Evolutionary conservation across 2,113 vertebrate species (phyloP).

Genomic region (Phasianus colchicus): DNA sequence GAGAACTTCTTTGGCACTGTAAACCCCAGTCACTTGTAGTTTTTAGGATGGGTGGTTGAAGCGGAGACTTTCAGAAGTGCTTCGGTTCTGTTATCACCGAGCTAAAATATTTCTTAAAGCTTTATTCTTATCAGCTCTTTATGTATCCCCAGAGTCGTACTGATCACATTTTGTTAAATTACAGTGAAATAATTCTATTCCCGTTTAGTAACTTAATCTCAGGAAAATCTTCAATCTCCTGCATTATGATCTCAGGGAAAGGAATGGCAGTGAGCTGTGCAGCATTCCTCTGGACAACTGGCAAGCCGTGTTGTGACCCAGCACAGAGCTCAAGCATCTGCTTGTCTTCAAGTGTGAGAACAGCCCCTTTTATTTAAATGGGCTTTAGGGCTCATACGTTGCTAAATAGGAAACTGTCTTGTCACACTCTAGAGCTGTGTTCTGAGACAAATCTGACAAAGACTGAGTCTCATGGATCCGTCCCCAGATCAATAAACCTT

Average conservation of each 20-base stretch:
- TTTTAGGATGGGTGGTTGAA: background rate
- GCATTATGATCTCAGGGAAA: conserved; percentile 3
- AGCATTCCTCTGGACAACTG: background rate
- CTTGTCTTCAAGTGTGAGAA: background rate
- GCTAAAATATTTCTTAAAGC: conserved; percentile 5
- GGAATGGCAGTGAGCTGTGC: conserved; percentile 22
- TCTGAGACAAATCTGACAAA: background rate
- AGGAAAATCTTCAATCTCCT: background rate
- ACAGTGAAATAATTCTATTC: conserved; percentile 18
- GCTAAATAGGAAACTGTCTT: background rate
- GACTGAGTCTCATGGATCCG: background rate
- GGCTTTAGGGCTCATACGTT: background rate
- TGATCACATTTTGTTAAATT: conserved; percentile 12
- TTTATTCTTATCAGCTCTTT: conserved; percentile 5
- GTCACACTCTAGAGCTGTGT: background rate
- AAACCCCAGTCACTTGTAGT: background rate
- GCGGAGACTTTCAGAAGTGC: background rate
- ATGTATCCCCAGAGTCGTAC: background rate
- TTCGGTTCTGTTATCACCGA: background rate
- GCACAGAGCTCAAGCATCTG: background rate
- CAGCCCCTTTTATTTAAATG: background rate
- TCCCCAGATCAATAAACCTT: background rate
- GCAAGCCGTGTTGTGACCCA: background rate
- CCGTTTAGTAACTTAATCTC: background rate
- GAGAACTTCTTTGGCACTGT: background rate